Conservation (phyloP, 2,113 vertebrate species). For the Macrotis lagotis region DNA sequence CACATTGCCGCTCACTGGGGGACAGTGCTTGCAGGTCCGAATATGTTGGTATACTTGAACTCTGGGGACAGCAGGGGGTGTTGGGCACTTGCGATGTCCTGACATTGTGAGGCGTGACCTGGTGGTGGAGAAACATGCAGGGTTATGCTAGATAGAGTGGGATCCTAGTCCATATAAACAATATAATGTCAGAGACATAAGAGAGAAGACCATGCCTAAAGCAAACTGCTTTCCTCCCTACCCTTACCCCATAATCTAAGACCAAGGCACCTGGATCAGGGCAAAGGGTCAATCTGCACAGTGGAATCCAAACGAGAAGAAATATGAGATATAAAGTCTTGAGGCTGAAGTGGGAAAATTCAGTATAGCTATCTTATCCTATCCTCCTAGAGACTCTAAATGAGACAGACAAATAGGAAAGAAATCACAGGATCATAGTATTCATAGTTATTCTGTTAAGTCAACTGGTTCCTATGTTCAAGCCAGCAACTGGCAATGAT, state of each 20-base stretch:
- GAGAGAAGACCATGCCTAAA: background rate
- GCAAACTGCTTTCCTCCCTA: background rate
- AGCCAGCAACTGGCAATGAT: background rate
- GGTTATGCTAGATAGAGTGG: constrained; percentile 28
- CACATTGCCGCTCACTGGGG: constrained; percentile 90
- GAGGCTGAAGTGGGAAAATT: background rate
- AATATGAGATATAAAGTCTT: background rate
- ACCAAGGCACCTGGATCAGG: background rate
- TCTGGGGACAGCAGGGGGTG: constrained; percentile 69
- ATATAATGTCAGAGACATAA: background rate
- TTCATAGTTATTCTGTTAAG: background rate
- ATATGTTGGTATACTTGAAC: fast-evolving
- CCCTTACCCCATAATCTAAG: background rate
- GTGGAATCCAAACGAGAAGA: background rate
- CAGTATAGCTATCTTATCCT: background rate
- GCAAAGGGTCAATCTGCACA: background rate
- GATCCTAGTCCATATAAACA: background rate
- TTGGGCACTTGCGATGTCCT: constrained; percentile 85
- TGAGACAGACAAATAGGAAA: background rate
- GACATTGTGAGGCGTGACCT: constrained; percentile 82
- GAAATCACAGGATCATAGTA: background rate
- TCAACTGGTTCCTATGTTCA: background rate
- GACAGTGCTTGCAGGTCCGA: constrained; percentile 87
- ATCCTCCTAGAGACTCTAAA: background rate
- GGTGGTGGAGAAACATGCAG: constrained; percentile 41